These are phyloP conservation scores for Limnephilus lunatus DNA, from an alignment of 2,888 invertebrate genomes.

Conservation along the genomic window DNA sequence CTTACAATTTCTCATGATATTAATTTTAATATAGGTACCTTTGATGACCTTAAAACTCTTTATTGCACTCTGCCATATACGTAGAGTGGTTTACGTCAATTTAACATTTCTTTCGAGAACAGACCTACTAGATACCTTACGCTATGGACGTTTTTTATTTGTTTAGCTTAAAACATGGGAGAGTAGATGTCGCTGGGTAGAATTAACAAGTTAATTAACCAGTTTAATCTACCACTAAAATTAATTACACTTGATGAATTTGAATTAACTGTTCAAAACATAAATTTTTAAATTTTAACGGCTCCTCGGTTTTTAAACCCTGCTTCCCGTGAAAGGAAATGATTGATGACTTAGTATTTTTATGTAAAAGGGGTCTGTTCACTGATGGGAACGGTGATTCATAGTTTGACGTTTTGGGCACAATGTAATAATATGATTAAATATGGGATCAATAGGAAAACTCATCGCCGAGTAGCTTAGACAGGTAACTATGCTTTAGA, in stretches of 20 bases:
- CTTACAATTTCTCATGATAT: no score
- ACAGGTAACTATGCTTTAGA: background rate
- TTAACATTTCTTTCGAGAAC: no score
- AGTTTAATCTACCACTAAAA: background rate
- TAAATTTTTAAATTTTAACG: background rate
- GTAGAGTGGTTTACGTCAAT: no score
- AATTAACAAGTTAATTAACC: no score
- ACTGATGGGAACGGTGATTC: slow-evolving; percentile 50
- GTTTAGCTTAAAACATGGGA: no score
- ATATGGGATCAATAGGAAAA: slow-evolving; percentile 53
- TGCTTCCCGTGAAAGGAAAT: slow-evolving; percentile 31
- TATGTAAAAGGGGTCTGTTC: slow-evolving; percentile 51
- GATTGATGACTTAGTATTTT: slow-evolving; percentile 56
- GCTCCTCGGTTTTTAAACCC: background rate
- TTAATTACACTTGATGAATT: background rate
- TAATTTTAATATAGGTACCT: no score
- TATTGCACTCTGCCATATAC: no score
- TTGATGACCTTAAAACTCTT: no score
- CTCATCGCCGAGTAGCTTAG: slow-evolving; percentile 22
- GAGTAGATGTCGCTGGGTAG: no score
- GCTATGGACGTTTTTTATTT: no score
- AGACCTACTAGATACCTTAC: no score
- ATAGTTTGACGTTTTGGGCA: slow-evolving; percentile 56
- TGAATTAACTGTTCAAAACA: background rate
- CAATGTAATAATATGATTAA: slow-evolving; percentile 57